Evolutionary conservation across 2,113 vertebrate genomes (phyloP).

Genomic region (Menidia beryllina): DNA sequence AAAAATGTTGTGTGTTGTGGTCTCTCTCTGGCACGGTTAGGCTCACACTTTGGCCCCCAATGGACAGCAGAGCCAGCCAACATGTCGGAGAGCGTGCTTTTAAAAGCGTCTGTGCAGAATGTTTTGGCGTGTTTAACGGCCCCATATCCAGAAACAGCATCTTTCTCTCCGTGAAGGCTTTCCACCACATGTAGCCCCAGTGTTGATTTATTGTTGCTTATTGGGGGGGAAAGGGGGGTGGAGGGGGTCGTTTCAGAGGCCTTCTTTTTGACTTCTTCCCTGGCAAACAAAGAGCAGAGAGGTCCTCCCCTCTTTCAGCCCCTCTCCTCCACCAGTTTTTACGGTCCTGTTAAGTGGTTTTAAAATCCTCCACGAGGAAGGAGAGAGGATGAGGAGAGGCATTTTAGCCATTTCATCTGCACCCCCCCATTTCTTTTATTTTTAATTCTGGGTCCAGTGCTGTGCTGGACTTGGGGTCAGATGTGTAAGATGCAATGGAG

Average conservation of each 20-base stretch:
- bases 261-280: conserved; percentile 52
- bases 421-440: conserved; percentile 33
- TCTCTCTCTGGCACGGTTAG: conserved; percentile 64
- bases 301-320: conserved; percentile 51
- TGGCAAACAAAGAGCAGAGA: conserved; percentile 50
- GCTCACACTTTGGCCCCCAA: conserved; percentile 61
- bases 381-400: conserved; percentile 50
- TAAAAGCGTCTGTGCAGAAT: conserved; percentile 15
- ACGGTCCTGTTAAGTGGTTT: conserved; percentile 76
- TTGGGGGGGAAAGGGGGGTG: no score
- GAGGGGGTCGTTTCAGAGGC: conserved; percentile 46
- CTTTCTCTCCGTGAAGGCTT: background rate
- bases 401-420: conserved; percentile 51
- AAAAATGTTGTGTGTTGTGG: conserved; percentile 62
- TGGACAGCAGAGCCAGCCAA: conserved; percentile 55
- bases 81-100: conserved; percentile 47
- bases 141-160: background rate
- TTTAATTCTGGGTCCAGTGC: conserved; percentile 32
- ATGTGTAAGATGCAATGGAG: conserved; percentile 29
- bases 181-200: background rate
- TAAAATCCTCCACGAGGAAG: conserved; percentile 62
- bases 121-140: background rate
- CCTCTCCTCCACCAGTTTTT: conserved; percentile 68
- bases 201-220: conserved; percentile 53
- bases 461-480: conserved; percentile 44